phyloP scores from a whole-genome alignment of 2,797 vertebrate species.

The Parambassis ranga region DNA sequence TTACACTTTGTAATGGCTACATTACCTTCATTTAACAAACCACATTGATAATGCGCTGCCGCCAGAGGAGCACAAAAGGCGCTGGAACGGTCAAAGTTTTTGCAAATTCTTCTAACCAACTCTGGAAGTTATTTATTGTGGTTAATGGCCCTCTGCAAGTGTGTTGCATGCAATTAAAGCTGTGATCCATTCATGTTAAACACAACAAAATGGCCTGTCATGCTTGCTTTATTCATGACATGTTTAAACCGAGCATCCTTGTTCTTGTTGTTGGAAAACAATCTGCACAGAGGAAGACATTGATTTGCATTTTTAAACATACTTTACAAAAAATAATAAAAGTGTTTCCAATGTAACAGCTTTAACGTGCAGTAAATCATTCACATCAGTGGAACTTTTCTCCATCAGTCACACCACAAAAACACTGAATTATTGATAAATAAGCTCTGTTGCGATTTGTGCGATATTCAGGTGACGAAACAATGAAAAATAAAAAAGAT shows the following conservation, averaged over 20 bases:
- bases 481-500: conserved; percentile 22
- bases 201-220: conserved; percentile 63
- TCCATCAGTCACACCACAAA: conserved; percentile 20
- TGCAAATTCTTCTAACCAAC: conserved; percentile 49
- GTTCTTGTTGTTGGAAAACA: background rate
- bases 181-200: conserved; percentile 55
- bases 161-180: conserved; percentile 70
- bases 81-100: conserved; percentile 57
- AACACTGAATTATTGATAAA: conserved; percentile 57
- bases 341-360: too few species aligned
- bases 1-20: conserved; percentile 52
- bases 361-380: too few species aligned
- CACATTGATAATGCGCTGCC: conserved; percentile 39
- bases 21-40: conserved; percentile 54
- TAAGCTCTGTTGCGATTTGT: conserved; percentile 46
- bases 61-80: conserved; percentile 20
- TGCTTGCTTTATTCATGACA: conserved; percentile 51
- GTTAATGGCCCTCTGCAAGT: conserved; percentile 66
- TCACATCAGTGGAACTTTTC: too few species aligned
- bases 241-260: conserved; percentile 19
- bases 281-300: conserved; percentile 6
- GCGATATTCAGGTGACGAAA: conserved; percentile 54
- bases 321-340: conserved; percentile 13
- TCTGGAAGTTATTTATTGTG: conserved; percentile 65
- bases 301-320: background rate